Conservation (phyloP, 64 coral and sea anemone genomes). For the Orbicella faveolata region DNA sequence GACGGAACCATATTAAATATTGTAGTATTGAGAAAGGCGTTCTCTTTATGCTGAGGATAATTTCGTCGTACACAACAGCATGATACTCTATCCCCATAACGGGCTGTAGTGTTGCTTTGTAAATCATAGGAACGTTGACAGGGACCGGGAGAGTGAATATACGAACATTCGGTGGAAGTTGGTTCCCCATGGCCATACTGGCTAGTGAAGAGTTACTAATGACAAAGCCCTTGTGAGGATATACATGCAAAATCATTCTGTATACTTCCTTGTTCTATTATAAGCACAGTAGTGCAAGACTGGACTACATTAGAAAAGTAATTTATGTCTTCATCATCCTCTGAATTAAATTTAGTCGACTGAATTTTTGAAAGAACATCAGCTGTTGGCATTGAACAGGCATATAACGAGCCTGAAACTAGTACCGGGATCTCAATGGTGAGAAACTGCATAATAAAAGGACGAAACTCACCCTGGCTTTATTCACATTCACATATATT, state of each 20-base stretch:
- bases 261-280: not conserved
- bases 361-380: too few relatives aligned
- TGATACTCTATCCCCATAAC: not conserved
- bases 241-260: not conserved
- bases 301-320: too few relatives aligned
- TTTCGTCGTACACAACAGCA: not conserved
- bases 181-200: not conserved
- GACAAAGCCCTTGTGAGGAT: not conserved
- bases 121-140: not conserved
- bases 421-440: too few relatives aligned
- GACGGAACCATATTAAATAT: not conserved
- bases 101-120: slow-evolving; percentile 5
- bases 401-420: too few relatives aligned
- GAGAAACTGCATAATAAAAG: too few relatives aligned
- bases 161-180: not conserved
- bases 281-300: not conserved
- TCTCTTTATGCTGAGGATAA: not conserved
- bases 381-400: too few relatives aligned
- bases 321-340: too few relatives aligned
- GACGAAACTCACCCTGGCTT: too few relatives aligned
- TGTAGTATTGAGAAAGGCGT: not conserved
- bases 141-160: not conserved
- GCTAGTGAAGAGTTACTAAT: not conserved
- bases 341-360: too few relatives aligned
- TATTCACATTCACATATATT: too few relatives aligned